These are phyloP conservation scores for Nemoura dubitans DNA, from an alignment of 2,888 invertebrate species.

Conservation along the genomic window DNA sequence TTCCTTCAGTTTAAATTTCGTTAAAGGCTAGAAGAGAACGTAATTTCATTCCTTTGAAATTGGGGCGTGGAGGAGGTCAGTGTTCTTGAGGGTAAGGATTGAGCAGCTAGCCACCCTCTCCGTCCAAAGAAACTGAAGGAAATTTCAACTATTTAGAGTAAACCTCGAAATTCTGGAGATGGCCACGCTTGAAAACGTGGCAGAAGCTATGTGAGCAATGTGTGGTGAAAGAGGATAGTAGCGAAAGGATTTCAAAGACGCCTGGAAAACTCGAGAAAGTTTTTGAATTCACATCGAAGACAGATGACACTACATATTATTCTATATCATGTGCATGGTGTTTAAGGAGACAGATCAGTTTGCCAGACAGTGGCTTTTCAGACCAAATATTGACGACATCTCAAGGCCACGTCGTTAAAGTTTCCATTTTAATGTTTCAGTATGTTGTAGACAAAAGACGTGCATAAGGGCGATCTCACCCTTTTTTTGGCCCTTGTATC, in stretches of 20 bases:
- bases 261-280: neutral
- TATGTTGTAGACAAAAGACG: too few relatives aligned
- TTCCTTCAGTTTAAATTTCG: conserved; percentile 43
- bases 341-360: too few relatives aligned
- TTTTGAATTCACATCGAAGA: neutral
- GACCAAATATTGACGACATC: too few relatives aligned
- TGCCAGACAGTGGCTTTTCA: too few relatives aligned
- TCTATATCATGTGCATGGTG: neutral
- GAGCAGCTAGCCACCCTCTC: neutral
- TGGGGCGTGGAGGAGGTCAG: conserved; percentile 18
- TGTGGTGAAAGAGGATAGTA: neutral
- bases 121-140: conserved; percentile 13
- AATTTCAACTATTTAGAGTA: neutral
- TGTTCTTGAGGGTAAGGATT: conserved; percentile 4
- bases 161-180: neutral
- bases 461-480: too few relatives aligned
- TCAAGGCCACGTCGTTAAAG: too few relatives aligned
- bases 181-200: neutral
- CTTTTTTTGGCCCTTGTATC: too few relatives aligned
- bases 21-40: conserved; percentile 27
- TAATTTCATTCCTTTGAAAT: conserved; percentile 40
- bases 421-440: too few relatives aligned
- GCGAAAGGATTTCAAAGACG: neutral
- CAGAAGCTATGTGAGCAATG: neutral
- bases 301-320: neutral